phyloP scores from a whole-genome alignment of 2,113 vertebrate species.

The Gallinago paraguaiae region DNA sequence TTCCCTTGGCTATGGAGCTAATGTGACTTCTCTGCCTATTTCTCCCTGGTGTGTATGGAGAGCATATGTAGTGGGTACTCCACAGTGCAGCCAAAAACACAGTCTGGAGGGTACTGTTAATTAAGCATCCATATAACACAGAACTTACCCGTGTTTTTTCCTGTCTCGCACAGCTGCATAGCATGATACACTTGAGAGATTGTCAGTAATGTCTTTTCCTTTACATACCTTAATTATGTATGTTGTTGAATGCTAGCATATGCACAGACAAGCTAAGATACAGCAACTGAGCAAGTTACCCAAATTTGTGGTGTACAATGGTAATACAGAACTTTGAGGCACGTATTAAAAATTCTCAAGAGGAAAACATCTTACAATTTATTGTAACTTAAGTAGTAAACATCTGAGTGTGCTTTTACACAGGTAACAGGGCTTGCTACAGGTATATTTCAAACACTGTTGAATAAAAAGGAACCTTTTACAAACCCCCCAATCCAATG shows the following conservation, averaged over 20 bases:
- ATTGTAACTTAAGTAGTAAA: conserved; percentile 62
- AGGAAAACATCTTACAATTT: conserved; percentile 34
- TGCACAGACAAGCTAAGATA: not conserved
- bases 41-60: not conserved
- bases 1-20: not conserved
- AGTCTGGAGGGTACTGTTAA: not conserved
- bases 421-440: conserved; percentile 31
- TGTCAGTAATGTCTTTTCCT: not conserved
- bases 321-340: not conserved
- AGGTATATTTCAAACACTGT: conserved; percentile 18
- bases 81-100: not conserved
- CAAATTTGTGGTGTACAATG: not conserved
- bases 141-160: not conserved
- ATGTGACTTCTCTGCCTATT: not conserved
- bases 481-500: not conserved
- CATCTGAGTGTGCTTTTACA: conserved; percentile 44
- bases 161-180: not conserved
- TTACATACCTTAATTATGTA: not conserved
- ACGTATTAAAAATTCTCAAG: not conserved
- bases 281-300: not conserved
- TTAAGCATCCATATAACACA: not conserved
- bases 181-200: not conserved
- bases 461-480: conserved; percentile 48
- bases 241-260: not conserved
- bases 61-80: not conserved